A percentile compares a stretch with the other conserved stretches of the same genome.
These are phyloP conservation scores for Dromococcyx pavoninus DNA, from an alignment of 2,797 vertebrate genomes.

Conservation along the genomic window DNA sequence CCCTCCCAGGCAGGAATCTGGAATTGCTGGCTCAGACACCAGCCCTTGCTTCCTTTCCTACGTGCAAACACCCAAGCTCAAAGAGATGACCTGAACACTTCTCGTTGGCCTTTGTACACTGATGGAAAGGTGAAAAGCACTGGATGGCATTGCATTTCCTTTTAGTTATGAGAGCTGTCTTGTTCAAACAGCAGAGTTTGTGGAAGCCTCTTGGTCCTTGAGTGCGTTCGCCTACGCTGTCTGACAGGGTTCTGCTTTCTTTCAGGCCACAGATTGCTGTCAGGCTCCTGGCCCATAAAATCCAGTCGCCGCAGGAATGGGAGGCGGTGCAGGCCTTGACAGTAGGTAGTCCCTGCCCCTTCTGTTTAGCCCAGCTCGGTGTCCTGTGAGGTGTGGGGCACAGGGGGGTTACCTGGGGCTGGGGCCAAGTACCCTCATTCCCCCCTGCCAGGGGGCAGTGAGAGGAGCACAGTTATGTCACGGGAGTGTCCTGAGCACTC, in stretches of 20 bases:
- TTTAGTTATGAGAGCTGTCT: neutral
- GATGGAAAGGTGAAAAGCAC: neutral
- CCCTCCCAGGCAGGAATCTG: neutral
- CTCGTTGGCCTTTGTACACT: neutral
- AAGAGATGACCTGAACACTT: neutral
- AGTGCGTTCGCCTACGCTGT: fast-evolving
- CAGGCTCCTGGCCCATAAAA: conserved; percentile 91
- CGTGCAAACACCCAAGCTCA: neutral
- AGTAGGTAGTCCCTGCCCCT: conserved; percentile 76
- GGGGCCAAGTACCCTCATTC: neutral
- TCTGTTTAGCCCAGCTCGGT: neutral
- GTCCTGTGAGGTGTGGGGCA: neutral
- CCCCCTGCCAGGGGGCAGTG: too few species aligned
- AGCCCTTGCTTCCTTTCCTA: neutral
- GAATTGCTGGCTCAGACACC: neutral
- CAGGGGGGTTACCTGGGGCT: neutral
- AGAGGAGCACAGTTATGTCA: neutral
- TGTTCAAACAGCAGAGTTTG: neutral
- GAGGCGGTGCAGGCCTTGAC: conserved; percentile 91
- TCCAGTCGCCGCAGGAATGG: conserved; percentile 97
- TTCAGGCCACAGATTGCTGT: conserved; percentile 91
- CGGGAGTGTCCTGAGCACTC: neutral
- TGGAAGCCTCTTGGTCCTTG: neutral
- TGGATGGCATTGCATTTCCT: neutral
- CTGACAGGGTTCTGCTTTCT: conserved; percentile 9